phyloP scores from a whole-genome alignment of 2,113 vertebrate genomes.

The Laticauda colubrina region DNA sequence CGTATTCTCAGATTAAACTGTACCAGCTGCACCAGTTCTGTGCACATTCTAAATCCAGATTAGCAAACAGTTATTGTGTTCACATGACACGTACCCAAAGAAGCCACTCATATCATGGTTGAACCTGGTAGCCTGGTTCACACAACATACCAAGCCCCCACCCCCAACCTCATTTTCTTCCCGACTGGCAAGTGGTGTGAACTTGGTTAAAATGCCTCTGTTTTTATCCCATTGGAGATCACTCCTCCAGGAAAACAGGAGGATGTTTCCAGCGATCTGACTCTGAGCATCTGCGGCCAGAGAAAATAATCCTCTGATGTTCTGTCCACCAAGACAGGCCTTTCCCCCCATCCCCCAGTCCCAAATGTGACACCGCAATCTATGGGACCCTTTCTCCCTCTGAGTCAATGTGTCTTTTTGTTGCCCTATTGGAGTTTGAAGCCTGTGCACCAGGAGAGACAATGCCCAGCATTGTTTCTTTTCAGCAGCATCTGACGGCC shows the following conservation, averaged over 20 bases:
- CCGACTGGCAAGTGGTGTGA: neutral
- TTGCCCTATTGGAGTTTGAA: conserved; percentile 70
- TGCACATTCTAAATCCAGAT: neutral
- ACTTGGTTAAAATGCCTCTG: neutral
- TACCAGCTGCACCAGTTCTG: neutral
- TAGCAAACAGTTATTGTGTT: neutral
- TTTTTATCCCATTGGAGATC: neutral
- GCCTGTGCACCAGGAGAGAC: conserved; percentile 66
- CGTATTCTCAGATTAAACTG: neutral
- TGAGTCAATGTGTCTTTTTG: conserved; percentile 80
- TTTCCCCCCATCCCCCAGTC: conserved; percentile 37
- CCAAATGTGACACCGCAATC: conserved; percentile 33
- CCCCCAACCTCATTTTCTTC: neutral
- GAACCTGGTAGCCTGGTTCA: neutral
- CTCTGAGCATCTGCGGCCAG: neutral
- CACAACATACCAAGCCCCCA: neutral
- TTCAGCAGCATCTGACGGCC: conserved; percentile 73
- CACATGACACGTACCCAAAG: neutral
- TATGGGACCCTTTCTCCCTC: conserved; percentile 63
- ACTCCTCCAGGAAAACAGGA: neutral
- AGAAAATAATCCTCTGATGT: conserved; percentile 53
- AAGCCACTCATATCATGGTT: neutral
- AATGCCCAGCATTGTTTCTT: conserved; percentile 77
- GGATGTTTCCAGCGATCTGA: neutral
- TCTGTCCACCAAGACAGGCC: conserved; percentile 54